Evolutionary conservation across 2,113 vertebrate species (phyloP), one percentile per base, ranked within the genome.

Genomic region (Melanocharis versteri): DNA sequence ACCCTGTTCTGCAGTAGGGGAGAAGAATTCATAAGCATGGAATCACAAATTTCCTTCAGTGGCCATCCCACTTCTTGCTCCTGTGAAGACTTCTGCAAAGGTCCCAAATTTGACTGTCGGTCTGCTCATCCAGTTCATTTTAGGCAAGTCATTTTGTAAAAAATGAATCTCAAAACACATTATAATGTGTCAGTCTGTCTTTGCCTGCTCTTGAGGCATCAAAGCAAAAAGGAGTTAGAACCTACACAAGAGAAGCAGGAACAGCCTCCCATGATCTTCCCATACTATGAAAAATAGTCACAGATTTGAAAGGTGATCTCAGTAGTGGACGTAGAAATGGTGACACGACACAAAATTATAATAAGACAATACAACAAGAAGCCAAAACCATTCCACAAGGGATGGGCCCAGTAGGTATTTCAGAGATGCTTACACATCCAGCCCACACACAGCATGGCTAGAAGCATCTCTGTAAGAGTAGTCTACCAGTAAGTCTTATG

Each of bases 291-390:
- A 73, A 87, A 82, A 27, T 0, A 71, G 22, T 48, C 31, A 54
- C 0, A 0, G 11, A 44, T 35, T 62, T 68, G 30, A 79, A 83
- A 76, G 26, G 7, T 15, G 12, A 86, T 68, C 23, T 18, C 48
- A 54, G 11, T 13, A 71, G 16, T 10, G 26, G 26, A 50, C 0
- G 0, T 9, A 39, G 44, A 76, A 85, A 75, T 27, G 7, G 51
- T 42, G 44, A 31, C 15, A 64, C n/a, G 42, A 44, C 6, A 73
- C 2, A 66, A 57, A 78, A 56, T 15, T 17, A 8, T 23, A 39
- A 58, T n/a, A 53, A 79, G 3, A 50, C 9, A 73, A 61, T 28
- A 73, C 3, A 81, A 68, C 9, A 75, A 75, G 26, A 19, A 88
- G 26, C 23, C 40, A 33, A 85, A 30, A 60, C 27, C 64, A 76